Percentiles rank a stretch among this genome's conserved stretches.
These are phyloP conservation scores for Heliconius ethilla DNA, from an alignment of 2,888 invertebrate genomes.

Conservation along the genomic window DNA sequence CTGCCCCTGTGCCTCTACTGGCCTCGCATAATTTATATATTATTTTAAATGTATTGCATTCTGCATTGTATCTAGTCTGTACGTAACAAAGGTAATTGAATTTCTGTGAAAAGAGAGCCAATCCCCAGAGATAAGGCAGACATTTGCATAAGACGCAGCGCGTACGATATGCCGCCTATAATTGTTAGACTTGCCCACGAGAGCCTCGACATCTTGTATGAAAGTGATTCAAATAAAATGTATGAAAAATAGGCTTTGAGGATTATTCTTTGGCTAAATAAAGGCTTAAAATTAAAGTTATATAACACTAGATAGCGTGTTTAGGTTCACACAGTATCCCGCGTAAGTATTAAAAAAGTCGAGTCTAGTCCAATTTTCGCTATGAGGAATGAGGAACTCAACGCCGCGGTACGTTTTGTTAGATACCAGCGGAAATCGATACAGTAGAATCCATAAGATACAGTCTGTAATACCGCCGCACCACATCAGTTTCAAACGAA, in stretches of 20 bases:
- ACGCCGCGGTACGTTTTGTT: background rate
- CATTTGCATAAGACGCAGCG: constrained; percentile 54
- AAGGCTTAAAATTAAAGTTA: no score
- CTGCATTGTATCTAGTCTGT: constrained; percentile 40
- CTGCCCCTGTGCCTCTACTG: background rate
- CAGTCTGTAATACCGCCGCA: no score
- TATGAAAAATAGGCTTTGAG: background rate
- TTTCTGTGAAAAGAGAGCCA: constrained; percentile 50
- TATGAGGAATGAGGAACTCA: background rate
- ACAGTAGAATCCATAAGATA: no score
- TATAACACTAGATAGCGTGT: no score
- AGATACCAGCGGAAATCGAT: no score
- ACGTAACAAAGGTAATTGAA: constrained; percentile 58
- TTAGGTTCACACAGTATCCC: no score
- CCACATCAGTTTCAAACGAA: no score
- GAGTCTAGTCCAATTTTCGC: no score
- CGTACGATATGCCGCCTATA: constrained; percentile 24
- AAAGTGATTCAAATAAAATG: background rate
- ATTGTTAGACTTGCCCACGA: constrained; percentile 11
- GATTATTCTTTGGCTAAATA: background rate
- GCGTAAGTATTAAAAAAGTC: no score
- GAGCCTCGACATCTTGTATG: background rate
- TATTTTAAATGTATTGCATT: constrained; percentile 29
- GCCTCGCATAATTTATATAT: background rate
- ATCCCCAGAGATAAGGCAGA: constrained; percentile 52